Base-by-base conservation (phyloP, 2,797 vertebrate genomes). In the Ctenopoma kingsleyae region DNA sequence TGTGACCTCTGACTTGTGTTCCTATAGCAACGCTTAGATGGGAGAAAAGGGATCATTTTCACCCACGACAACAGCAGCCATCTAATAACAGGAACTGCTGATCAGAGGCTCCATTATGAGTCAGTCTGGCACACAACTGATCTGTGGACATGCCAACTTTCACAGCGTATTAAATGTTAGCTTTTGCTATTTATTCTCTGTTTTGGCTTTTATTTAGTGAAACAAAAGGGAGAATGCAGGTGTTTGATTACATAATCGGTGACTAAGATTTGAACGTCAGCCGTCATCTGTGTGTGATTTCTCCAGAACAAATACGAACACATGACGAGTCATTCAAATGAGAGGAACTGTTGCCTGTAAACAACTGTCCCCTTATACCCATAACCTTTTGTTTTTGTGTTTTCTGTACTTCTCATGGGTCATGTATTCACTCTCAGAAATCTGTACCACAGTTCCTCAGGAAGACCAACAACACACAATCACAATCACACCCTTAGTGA, bases 241-340 rank as follows among this genome's bases (percentile, higher is more conserved):
- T 86, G 83, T 85, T 72, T 52, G 79, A 63, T 82, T 81, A 65
- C 63, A 27, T 63, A 82, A 84, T 30, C 11, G 62, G 71, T 85
- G 84, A 88, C 74, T 76, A 78, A 72, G 76, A 61, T 72, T 51
- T 61, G 68, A 76, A 70, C 56, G 74, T 81, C 74, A 85, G 2
- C 74, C 17, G 32, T 80, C 72, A 40, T 81, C 69, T 77, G 77
- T 30, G 76, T 69, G 62, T 57, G 41, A 67, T 63, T 48, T 73
- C 57, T 85, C 74, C 20, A 48, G 48, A 62, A 48, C 59, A 27
- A 58, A 71, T 32, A 43, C 17, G 53, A 76, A 70, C 22, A 55
- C 41, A 17, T 48, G 25, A 64, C 23, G 50, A 72, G 52, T 52
- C 82, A 68, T 68, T 66, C 51, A 71, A 49, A 30, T 30, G 5